Percentiles rank a stretch among this genome's conserved stretches.
Evolutionary conservation across 1,140 invertebrate species (phyloP).

Genomic region (Bombus fervidus): DNA sequence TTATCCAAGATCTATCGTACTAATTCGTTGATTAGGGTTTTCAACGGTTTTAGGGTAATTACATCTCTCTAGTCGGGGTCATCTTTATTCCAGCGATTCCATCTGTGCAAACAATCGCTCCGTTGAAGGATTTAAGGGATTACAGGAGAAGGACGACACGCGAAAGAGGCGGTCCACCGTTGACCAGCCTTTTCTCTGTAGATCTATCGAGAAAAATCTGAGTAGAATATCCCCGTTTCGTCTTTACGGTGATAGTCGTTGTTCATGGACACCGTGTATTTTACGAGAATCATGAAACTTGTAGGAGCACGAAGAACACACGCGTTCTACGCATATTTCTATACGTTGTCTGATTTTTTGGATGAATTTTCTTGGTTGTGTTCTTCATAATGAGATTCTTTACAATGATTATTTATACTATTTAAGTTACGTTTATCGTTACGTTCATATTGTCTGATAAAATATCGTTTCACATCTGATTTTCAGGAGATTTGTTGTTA

Average conservation of each 20-base stretch:
- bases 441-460: too few relatives aligned
- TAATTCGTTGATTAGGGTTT: not conserved
- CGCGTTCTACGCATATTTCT: not conserved
- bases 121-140: constrained; percentile 55
- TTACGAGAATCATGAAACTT: not conserved
- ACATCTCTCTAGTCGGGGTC: not conserved
- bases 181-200: constrained; percentile 65
- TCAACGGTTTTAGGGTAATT: not conserved
- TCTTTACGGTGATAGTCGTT: not conserved
- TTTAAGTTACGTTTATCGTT: too few relatives aligned
- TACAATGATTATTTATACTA: too few relatives aligned
- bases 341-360: not conserved
- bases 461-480: too few relatives aligned
- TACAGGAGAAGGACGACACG: constrained; percentile 48
- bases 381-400: not conserved
- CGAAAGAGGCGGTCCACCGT: constrained; percentile 53
- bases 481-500: too few relatives aligned
- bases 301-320: not conserved
- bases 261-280: not conserved
- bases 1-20: not conserved
- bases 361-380: not conserved
- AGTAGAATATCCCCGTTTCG: not conserved
- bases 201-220: constrained; percentile 29
- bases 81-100: not conserved
- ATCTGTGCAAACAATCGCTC: not conserved